Base-by-base conservation (phyloP, 2,113 vertebrate species). In the Lycaon pictus region DNA sequence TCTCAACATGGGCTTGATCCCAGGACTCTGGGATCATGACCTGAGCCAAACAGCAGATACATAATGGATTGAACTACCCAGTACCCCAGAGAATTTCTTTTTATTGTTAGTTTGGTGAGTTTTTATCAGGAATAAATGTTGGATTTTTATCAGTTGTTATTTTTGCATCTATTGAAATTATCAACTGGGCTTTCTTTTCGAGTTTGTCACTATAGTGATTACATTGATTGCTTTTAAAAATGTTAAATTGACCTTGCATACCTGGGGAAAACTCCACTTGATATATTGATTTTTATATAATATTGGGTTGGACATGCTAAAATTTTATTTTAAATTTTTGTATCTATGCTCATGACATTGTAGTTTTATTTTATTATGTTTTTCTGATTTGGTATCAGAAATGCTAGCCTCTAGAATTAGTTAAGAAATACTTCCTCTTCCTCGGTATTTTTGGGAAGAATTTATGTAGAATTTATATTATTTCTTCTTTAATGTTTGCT, bases 391-490 rank as follows among this genome's bases (percentile, higher is more conserved):
- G 60, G 37, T 63, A 60, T 53, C 67, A 86, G 71, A 77, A 56
- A 77, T 90, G 22, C 16, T 35, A 23, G 71, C 35, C 37, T 60
- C 23, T 88, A 63, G 65, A 65, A 74, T 92, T 35, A 63, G 22
- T 82, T 88, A 83, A 48, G 12, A 56, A 72, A 1, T 92, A 74
- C 35, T 81, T 82, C 27, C 9, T 55, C 43, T 12, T 86, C 51
- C 53, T 95, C 43, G 55, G 48, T 19, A 29, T 65, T 82, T 79
- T 92, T 27, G 53, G 62, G 16, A 87, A 51, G n/a, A 55, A 11
- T 89, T 90, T 91, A 19, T 91, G 17, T 79, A 95, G 88, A 91
- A 60, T 77, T 92, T n/a, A 55, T 48, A 55, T 53, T 48, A 12
- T 55, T 72, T 92, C 17, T 72, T 74, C 48, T 56, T 56, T 65